phyloP scores from a whole-genome alignment of 2,797 vertebrate species.

The Pantherophis alleghaniensis region DNA sequence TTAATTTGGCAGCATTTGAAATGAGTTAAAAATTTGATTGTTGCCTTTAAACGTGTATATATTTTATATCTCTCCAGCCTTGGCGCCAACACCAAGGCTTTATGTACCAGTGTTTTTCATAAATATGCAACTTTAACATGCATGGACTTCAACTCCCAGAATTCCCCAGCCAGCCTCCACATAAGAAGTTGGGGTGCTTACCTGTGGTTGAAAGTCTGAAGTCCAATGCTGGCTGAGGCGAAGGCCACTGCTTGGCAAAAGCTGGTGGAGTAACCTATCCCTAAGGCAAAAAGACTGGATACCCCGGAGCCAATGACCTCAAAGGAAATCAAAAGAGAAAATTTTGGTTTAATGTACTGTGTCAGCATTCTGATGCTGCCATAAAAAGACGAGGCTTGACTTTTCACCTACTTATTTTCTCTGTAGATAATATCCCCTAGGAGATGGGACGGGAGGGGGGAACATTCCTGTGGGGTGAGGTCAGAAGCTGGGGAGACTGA shows the following conservation, averaged over 20 bases:
- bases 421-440: no score
- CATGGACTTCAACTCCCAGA: neutral
- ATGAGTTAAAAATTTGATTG: neutral
- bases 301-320: constrained; percentile 91
- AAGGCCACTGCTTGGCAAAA: constrained; percentile 86
- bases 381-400: no score
- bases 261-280: constrained; percentile 85
- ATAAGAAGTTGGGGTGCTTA: constrained; percentile 44
- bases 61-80: no score
- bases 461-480: no score
- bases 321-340: constrained; percentile 19
- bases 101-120: neutral
- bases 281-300: constrained; percentile 88
- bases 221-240: constrained; percentile 86
- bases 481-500: no score
- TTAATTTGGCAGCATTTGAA: neutral
- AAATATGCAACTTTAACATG: neutral
- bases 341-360: neutral
- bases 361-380: no score
- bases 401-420: no score
- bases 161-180: neutral
- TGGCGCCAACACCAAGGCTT: no score
- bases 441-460: no score
- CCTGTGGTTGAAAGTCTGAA: constrained; percentile 97
- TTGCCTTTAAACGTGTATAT: no score